Percentiles rank a stretch among this genome's conserved stretches.
Evolutionary conservation across 1,140 invertebrate genomes (phyloP).

Genomic region (Diuraphis noxia): DNA sequence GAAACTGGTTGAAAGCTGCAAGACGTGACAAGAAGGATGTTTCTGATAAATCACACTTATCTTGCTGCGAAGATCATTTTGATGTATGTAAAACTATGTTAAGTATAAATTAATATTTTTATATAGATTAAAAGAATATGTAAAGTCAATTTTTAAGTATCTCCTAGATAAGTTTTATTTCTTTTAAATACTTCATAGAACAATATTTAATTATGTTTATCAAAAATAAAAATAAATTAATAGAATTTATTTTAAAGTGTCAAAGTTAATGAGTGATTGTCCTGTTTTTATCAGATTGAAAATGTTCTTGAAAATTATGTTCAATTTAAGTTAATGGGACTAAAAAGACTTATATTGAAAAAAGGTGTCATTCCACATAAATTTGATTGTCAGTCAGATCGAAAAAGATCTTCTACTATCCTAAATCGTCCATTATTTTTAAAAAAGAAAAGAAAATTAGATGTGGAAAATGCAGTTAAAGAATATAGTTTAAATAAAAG

Average conservation of each 20-base stretch:
- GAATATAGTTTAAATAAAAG: background rate
- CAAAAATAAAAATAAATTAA: background rate
- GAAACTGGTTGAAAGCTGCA: background rate
- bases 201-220: background rate
- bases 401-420: background rate
- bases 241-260: background rate
- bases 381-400: background rate
- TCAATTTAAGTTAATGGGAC: background rate
- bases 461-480: background rate
- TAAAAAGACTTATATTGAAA: background rate
- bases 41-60: background rate
- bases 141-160: background rate
- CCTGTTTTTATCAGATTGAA: background rate
- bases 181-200: too few relatives aligned
- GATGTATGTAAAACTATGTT: background rate
- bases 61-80: background rate
- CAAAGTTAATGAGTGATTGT: background rate
- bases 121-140: background rate
- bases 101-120: background rate
- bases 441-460: background rate
- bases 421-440: background rate
- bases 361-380: background rate
- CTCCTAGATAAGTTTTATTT: background rate
- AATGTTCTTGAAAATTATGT: conserved; percentile 18
- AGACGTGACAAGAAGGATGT: background rate